phyloP scores from a whole-genome alignment of 2,797 vertebrate genomes.

The Lophotriccus pileatus region DNA sequence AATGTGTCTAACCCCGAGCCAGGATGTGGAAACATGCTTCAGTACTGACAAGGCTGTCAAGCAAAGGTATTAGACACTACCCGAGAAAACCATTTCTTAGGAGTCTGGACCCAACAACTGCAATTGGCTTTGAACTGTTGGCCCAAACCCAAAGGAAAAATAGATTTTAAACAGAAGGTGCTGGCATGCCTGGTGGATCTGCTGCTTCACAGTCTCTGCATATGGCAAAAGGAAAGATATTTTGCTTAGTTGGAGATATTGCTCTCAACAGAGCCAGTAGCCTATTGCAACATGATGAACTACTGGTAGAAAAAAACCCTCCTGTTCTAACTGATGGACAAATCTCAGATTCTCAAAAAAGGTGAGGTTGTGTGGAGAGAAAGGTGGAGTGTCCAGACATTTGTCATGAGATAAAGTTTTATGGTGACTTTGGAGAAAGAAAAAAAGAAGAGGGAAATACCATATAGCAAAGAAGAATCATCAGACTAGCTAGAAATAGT shows the following conservation, averaged over 20 bases:
- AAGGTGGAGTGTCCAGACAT: not conserved
- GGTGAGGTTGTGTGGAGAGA: not conserved
- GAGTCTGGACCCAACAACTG: constrained; percentile 40
- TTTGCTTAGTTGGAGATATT: not conserved
- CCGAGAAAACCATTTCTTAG: not conserved
- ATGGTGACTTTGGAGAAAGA: not conserved
- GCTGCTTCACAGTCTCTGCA: not conserved
- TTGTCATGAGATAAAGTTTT: not conserved
- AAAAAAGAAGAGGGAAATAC: not conserved
- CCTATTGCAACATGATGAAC: not conserved
- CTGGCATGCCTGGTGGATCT: constrained; percentile 36
- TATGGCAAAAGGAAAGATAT: constrained; percentile 16
- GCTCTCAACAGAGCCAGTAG: not conserved
- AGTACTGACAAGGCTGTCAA: constrained; percentile 23
- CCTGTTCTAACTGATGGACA: not conserved
- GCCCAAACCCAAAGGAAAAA: constrained; percentile 46
- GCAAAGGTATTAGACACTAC: constrained; percentile 30
- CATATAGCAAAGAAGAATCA: not conserved
- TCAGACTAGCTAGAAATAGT: not conserved
- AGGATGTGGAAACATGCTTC: not conserved
- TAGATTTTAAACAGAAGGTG: constrained; percentile 60
- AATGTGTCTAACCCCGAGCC: not conserved
- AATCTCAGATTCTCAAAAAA: not conserved
- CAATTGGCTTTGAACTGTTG: constrained; percentile 41
- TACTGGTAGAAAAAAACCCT: not conserved